Percentiles rank a stretch among this genome's conserved stretches.
These are phyloP conservation scores for Pogonomyrmex californicus DNA, from an alignment of 1,140 invertebrate genomes.

Conservation along the genomic window DNA sequence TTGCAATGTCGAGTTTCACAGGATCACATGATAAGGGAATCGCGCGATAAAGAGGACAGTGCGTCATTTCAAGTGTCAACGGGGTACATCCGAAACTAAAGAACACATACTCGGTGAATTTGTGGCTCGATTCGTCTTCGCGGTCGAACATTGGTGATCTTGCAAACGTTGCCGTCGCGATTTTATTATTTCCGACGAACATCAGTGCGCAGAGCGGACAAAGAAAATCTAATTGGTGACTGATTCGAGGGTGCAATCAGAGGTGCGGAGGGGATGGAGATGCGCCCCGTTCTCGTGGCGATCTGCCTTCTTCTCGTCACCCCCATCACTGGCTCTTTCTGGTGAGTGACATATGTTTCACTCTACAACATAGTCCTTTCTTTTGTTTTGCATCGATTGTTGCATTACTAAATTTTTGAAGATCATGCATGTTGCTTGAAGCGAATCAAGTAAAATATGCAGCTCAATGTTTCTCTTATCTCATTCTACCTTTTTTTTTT, in stretches of 20 bases:
- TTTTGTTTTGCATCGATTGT: background rate
- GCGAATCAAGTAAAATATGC: background rate
- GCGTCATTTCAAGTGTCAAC: constrained; percentile 42
- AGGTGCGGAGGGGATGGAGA: constrained; percentile 87
- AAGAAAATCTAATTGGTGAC: constrained; percentile 56
- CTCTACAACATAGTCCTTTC: background rate
- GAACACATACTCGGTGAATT: background rate
- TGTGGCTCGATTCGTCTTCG: constrained; percentile 28
- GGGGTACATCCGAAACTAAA: constrained; percentile 4
- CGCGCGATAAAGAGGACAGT: constrained; percentile 41
- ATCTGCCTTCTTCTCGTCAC: constrained; percentile 89
- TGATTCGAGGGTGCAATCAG: constrained; percentile 69
- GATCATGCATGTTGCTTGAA: background rate
- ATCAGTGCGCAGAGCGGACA: constrained; percentile 37
- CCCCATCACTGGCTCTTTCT: constrained; percentile 90
- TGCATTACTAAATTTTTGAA: background rate
- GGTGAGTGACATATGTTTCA: constrained; percentile 86
- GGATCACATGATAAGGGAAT: constrained; percentile 18
- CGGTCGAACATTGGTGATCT: too few species aligned
- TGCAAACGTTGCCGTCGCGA: background rate
- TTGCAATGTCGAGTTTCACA: constrained; percentile 5
- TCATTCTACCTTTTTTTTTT: background rate
- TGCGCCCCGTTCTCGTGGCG: constrained; percentile 89
- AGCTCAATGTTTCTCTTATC: background rate
- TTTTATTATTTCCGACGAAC: constrained; percentile 5